Evolutionary conservation across 1,140 invertebrate species (phyloP).

Genomic region (Heliconius himera): DNA sequence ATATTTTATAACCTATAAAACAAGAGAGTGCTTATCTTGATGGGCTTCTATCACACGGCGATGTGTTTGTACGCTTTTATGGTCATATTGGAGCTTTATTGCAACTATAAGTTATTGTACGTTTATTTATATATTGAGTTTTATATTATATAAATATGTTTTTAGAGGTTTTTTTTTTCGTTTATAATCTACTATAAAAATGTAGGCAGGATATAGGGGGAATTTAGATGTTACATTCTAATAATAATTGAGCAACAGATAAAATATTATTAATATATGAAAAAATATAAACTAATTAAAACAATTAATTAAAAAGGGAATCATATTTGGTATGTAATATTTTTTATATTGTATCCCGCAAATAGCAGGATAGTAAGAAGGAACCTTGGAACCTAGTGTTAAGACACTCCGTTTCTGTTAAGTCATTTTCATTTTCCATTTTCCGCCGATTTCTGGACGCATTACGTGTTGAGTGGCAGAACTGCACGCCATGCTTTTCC

Average conservation of each 20-base stretch:
- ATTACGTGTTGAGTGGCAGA: too few species aligned
- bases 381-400: too few species aligned
- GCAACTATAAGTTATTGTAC: not conserved
- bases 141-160: not conserved
- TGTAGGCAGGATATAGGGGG: too few species aligned
- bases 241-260: not conserved
- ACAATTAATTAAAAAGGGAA: not conserved
- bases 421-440: too few species aligned
- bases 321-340: not conserved
- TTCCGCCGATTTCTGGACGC: too few species aligned
- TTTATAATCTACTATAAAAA: too few species aligned
- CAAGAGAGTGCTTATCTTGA: constrained; percentile 50
- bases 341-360: too few species aligned
- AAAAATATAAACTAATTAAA: not conserved
- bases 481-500: too few species aligned
- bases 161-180: too few species aligned
- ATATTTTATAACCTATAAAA: constrained; percentile 67
- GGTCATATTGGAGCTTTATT: constrained; percentile 4
- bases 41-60: constrained; percentile 11
- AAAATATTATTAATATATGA: not conserved
- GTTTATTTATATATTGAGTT: not conserved
- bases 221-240: too few species aligned
- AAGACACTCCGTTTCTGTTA: too few species aligned
- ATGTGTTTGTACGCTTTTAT: constrained; percentile 14
- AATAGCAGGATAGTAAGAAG: too few species aligned